Conservation (phyloP, 2,888 invertebrate species). For the Synanthedon andrenaeformis region DNA sequence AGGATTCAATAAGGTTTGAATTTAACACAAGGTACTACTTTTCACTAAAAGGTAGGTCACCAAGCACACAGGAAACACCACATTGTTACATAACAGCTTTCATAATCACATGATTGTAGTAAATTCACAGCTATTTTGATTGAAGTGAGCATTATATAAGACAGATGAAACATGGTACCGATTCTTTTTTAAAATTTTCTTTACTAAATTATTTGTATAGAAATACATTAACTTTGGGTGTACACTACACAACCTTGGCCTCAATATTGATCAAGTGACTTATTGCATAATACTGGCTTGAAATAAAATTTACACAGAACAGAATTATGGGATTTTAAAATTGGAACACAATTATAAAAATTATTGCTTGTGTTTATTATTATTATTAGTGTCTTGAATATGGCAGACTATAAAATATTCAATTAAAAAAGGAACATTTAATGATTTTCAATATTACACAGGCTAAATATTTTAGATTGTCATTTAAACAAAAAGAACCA, state of each 20-base stretch:
- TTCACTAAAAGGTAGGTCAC: background rate
- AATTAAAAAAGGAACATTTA: too few relatives aligned
- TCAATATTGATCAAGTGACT: constrained; percentile 8
- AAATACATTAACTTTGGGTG: background rate
- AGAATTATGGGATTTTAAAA: constrained; percentile 15
- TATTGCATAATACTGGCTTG: constrained; percentile 49
- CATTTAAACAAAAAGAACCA: too few relatives aligned
- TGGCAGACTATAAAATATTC: too few relatives aligned
- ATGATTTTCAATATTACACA: too few relatives aligned
- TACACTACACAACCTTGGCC: background rate
- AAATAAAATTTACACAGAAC: constrained; percentile 22
- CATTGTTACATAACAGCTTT: constrained; percentile 50
- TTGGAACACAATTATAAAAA: too few relatives aligned
- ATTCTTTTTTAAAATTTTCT: background rate
- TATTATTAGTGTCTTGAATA: constrained; percentile 2
- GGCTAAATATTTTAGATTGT: too few relatives aligned
- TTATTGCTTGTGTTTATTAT: too few relatives aligned
- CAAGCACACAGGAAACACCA: constrained; percentile 30
- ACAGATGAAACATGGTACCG: constrained; percentile 24
- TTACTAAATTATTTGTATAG: background rate
- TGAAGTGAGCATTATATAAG: constrained; percentile 27
- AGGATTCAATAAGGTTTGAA: too few relatives aligned
- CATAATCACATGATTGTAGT: constrained; percentile 48
- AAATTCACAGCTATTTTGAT: constrained; percentile 33
- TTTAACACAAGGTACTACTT: too few relatives aligned